phyloP scores from a whole-genome alignment of 2,797 vertebrate genomes.

The Anguilla pacifica region DNA sequence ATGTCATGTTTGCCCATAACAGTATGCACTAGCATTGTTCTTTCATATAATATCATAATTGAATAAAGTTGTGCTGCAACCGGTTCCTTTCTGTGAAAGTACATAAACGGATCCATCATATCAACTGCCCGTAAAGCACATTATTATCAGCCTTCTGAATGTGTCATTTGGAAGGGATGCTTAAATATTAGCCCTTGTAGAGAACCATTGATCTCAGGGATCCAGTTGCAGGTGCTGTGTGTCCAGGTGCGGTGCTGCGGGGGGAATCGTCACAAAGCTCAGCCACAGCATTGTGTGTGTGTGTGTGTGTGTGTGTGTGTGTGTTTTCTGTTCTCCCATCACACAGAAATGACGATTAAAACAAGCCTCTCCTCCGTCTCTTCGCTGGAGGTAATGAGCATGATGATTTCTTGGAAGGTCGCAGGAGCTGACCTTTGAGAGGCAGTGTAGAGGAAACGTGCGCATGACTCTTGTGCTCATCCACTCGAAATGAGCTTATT shows the following conservation, averaged over 20 bases:
- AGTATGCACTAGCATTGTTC: background rate
- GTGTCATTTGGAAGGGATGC: background rate
- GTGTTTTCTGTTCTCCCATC: slow-evolving; percentile 1
- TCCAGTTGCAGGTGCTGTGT: background rate
- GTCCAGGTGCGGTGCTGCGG: background rate
- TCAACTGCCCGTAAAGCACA: background rate
- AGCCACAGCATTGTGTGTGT: background rate
- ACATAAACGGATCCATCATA: background rate
- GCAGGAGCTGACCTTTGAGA: slow-evolving; percentile 63
- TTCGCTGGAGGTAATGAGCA: slow-evolving; percentile 69
- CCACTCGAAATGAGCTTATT: slow-evolving; percentile 44
- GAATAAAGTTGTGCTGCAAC: background rate
- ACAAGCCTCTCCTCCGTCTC: slow-evolving; percentile 54
- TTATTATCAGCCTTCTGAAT: background rate
- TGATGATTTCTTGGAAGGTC: slow-evolving; percentile 55
- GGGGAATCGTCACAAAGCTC: background rate
- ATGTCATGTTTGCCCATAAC: background rate
- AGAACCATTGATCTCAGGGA: background rate
- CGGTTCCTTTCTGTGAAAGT: background rate
- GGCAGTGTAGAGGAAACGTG: slow-evolving; percentile 40
- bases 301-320: background rate
- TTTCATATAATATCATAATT: background rate
- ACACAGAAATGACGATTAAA: background rate
- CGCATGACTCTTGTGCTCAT: slow-evolving; percentile 26
- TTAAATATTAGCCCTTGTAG: background rate